Percentiles rank a stretch among this genome's conserved stretches.
Evolutionary conservation across 2,888 invertebrate genomes (phyloP).

Genomic region (Harpagoxenus sublaevis): DNA sequence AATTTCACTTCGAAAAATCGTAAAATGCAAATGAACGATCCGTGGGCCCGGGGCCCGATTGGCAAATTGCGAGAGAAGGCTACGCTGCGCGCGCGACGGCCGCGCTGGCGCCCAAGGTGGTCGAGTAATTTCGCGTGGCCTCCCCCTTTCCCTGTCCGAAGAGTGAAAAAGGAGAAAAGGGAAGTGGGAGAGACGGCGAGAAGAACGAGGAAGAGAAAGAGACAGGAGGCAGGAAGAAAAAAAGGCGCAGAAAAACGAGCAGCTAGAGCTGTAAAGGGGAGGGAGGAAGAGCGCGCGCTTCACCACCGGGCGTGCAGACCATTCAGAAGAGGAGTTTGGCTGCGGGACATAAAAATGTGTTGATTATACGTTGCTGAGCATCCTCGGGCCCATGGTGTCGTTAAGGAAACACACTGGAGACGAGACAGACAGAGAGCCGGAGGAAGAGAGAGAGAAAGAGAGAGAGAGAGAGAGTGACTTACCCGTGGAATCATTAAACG

Average conservation of each 20-base stretch:
- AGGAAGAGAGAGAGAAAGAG: background rate
- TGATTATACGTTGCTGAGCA: conserved; percentile 84
- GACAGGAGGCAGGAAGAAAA: conserved; percentile 48
- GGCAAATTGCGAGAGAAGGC: conserved; percentile 85
- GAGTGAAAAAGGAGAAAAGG: conserved; percentile 53
- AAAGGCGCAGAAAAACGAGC: conserved; percentile 50
- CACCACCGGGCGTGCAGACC: conserved; percentile 72
- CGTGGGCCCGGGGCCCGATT: conserved; percentile 70
- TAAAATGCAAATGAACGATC: conserved; percentile 85
- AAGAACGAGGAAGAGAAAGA: conserved; percentile 55
- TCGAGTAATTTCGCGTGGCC: conserved; percentile 85
- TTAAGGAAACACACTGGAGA: conserved; percentile 81
- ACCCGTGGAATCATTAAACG: conserved; percentile 80
- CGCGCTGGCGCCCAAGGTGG: conserved; percentile 85
- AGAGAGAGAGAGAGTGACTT: conserved; percentile 36
- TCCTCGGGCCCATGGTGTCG: conserved; percentile 80
- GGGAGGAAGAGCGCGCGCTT: conserved; percentile 63
- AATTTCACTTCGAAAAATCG: conserved; percentile 84
- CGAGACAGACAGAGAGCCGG: conserved; percentile 36
- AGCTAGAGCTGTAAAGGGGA: conserved; percentile 35
- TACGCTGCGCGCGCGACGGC: conserved; percentile 75
- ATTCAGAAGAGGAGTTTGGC: conserved; percentile 84
- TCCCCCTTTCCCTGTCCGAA: conserved; percentile 51
- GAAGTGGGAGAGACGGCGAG: conserved; percentile 40
- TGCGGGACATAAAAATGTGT: conserved; percentile 86